phyloP scores from a whole-genome alignment of 2,888 invertebrate species.

The Drosophila paucipuncta region DNA sequence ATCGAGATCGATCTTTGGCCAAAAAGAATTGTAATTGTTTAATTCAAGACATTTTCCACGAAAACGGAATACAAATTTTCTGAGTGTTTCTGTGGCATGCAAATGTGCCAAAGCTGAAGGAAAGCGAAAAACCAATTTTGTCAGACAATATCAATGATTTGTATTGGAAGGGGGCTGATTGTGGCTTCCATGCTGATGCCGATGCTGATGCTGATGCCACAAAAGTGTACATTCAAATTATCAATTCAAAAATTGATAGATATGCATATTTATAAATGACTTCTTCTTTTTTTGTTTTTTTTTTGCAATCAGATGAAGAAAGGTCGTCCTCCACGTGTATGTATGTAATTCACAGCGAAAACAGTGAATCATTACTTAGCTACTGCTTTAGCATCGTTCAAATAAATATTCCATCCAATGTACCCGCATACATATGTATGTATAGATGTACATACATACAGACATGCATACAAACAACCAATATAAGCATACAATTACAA shows the following conservation, averaged over 20 bases:
- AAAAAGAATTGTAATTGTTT: slow-evolving; percentile 13
- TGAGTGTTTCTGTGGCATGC: slow-evolving; percentile 17
- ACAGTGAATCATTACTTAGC: neutral
- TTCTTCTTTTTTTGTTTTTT: neutral
- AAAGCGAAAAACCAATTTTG: neutral
- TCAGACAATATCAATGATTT: neutral
- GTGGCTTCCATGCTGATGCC: neutral
- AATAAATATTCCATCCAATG: slow-evolving; percentile 48
- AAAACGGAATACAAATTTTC: slow-evolving; percentile 2
- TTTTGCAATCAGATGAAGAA: neutral
- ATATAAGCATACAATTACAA: slow-evolving; percentile 3
- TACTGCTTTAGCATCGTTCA: slow-evolving; percentile 7
- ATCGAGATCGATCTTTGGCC: slow-evolving; percentile 3
- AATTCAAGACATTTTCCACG: slow-evolving; percentile 8
- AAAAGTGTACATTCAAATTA: neutral
- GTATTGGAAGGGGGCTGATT: neutral
- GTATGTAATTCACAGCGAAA: neutral
- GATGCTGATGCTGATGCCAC: neutral
- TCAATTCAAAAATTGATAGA: neutral
- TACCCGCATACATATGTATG: slow-evolving; percentile 7
- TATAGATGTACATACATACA: slow-evolving; percentile 7
- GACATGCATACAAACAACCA: slow-evolving; percentile 1
- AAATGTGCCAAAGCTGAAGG: slow-evolving; percentile 1
- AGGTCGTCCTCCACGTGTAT: neutral
- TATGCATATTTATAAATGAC: neutral